Evolutionary conservation across 2,888 invertebrate species (phyloP), one percentile per base, ranked within the genome.

Genomic region (Nomada goodeniana): DNA sequence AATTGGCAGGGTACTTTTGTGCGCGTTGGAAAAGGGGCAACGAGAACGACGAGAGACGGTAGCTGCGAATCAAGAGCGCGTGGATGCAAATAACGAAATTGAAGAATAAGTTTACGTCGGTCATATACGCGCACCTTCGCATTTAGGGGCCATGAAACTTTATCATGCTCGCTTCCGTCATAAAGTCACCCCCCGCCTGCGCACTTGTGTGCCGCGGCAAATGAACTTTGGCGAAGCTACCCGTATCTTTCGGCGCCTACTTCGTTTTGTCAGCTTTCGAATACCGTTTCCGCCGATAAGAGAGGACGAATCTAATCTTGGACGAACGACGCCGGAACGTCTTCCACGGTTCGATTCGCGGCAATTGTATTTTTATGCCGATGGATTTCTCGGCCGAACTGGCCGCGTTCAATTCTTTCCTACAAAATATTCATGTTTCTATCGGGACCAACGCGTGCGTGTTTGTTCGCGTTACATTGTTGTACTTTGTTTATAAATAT

Each of bases 61-160:
- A 61, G 59, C 15, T 53, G 23, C 50, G 69, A 52, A 60, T 70
- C n/a, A 44, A 57, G 76, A 68, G 26, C 50, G 15, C 3, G n/a
- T 26, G 23, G 26, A 26, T 52, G n/a, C 26, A n/a, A 29, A 29
- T 42, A 53, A 65, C 63, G 63, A 84, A 88, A 88, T 88, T 88
- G 88, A 87, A 85, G 88, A 88, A 85, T 84, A 88, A 88, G 82
- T 88, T 88, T 85, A 83, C 75, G 70, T 52, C 79, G 59, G 59
- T 71, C 68, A 59, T 73, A 79, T 53, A 78, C 53, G 57, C 52
- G 57, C 77, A 59, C 59, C 59, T 74, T 44, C 47, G 50, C 71
- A 59, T 88, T 88, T 85, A 88, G 88, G 64, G 80, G 83, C 83
- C 85, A 82, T 85, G 80, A 85, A 77, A 71, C 80, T 86, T 85